Percentiles rank a stretch among this genome's conserved stretches.
phyloP scores from a whole-genome alignment of 2,113 vertebrate species.

The Misgurnus mizolepis region DNA sequence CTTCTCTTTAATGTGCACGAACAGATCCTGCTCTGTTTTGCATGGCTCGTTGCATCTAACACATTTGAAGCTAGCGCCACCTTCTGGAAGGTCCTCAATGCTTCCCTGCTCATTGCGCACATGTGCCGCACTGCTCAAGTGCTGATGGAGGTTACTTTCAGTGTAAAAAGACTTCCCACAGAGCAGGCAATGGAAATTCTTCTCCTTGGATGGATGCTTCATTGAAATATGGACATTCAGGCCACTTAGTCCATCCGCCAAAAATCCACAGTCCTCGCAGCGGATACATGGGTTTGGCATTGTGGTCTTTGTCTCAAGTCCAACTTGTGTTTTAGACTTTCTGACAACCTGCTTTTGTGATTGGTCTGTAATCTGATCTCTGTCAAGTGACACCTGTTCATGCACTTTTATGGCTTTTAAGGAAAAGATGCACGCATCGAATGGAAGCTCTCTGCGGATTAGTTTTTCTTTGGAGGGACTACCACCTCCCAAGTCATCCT shows the following conservation, averaged over 20 bases:
- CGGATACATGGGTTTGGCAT: slow-evolving; percentile 79
- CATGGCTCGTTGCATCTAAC: slow-evolving; percentile 94
- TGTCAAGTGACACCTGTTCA: slow-evolving; percentile 59
- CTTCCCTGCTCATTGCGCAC: slow-evolving; percentile 91
- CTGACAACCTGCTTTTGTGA: slow-evolving; percentile 46
- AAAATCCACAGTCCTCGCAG: slow-evolving; percentile 96
- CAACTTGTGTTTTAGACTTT: slow-evolving; percentile 60
- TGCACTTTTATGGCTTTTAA: slow-evolving; percentile 79
- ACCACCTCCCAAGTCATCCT: slow-evolving; percentile 56
- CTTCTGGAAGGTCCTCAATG: slow-evolving; percentile 90
- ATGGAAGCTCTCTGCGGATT: slow-evolving; percentile 65
- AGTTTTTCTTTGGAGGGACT: slow-evolving; percentile 55
- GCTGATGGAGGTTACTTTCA: slow-evolving; percentile 96
- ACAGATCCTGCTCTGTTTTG: slow-evolving; percentile 89
- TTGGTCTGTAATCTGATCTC: slow-evolving; percentile 56
- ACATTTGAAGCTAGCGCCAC: slow-evolving; percentile 92
- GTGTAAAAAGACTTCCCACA: slow-evolving; percentile 98
- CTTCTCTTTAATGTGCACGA: slow-evolving; percentile 95
- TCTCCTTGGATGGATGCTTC: slow-evolving; percentile 97
- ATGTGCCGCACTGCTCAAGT: slow-evolving; percentile 91
- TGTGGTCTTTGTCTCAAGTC: slow-evolving; percentile 44
- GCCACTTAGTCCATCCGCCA: slow-evolving; percentile 93
- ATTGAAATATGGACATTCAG: slow-evolving; percentile 98
- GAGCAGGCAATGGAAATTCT: slow-evolving; percentile 93
- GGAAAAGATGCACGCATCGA: slow-evolving; percentile 89